phyloP scores from a whole-genome alignment of 2,797 vertebrate species.

The Smutsia gigantea region DNA sequence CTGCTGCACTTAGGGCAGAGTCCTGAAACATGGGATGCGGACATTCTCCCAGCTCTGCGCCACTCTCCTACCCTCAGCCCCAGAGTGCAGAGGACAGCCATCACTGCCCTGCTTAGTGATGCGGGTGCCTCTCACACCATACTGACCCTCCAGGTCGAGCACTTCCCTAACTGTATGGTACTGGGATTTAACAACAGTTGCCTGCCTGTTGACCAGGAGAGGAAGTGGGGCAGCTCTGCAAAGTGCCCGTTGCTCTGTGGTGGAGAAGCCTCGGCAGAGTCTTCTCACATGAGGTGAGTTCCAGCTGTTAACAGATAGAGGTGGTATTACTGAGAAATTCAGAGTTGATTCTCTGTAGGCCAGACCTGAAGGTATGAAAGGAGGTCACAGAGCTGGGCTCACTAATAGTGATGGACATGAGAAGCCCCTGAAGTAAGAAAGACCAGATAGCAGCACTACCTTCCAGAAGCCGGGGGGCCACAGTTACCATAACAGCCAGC shows the following conservation, averaged over 20 bases:
- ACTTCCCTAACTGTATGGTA: neutral
- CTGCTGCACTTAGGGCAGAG: neutral
- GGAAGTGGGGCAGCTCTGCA: neutral
- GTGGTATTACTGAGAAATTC: neutral
- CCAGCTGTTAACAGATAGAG: neutral
- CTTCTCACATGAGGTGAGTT: too few species aligned
- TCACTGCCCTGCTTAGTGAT: neutral
- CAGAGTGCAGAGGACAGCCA: neutral
- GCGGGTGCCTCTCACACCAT: too few species aligned
- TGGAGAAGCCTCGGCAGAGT: neutral
- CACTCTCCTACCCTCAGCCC: neutral
- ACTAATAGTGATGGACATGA: neutral
- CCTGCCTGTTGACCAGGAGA: neutral
- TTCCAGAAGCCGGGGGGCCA: neutral
- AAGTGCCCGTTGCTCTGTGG: too few species aligned
- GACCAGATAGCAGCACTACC: neutral
- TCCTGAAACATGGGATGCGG: neutral
- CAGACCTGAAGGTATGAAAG: neutral
- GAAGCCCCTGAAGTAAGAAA: neutral
- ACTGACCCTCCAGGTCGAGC: neutral
- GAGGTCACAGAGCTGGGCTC: neutral
- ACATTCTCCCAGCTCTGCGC: neutral
- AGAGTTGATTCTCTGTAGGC: neutral
- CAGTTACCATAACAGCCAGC: neutral
- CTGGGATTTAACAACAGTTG: neutral